Percentiles rank a stretch among this genome's conserved stretches.
These are phyloP conservation scores for Prorops nasuta DNA, from an alignment of 1,140 invertebrate genomes.

Conservation along the genomic window DNA sequence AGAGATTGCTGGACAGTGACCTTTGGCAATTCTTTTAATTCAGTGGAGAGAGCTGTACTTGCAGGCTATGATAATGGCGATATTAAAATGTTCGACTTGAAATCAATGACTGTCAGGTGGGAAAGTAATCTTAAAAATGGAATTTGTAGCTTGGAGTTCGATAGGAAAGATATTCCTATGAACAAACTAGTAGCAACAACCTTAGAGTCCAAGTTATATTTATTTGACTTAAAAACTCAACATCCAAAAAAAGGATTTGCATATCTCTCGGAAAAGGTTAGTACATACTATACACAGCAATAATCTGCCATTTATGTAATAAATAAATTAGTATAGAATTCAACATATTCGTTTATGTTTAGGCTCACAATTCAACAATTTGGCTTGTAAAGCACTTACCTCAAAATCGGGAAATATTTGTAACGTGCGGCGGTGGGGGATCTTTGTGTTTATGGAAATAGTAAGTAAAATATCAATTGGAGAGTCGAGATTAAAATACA, in stretches of 20 bases:
- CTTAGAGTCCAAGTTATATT: conserved; percentile 87
- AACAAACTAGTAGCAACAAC: conserved; percentile 93
- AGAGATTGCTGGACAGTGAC: conserved; percentile 86
- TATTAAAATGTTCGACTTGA: conserved; percentile 92
- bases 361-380: conserved; percentile 79
- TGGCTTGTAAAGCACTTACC: conserved; percentile 87
- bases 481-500: neutral
- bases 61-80: conserved; percentile 97
- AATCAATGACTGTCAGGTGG: conserved; percentile 80
- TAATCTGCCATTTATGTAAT: neutral
- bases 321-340: too few relatives aligned
- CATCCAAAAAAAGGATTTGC: conserved; percentile 87
- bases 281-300: neutral
- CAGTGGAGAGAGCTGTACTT: conserved; percentile 78
- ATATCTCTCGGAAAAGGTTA: conserved; percentile 70
- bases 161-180: conserved; percentile 91
- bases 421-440: conserved; percentile 86
- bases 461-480: conserved; percentile 56
- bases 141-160: conserved; percentile 88
- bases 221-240: conserved; percentile 86
- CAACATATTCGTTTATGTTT: conserved; percentile 34
- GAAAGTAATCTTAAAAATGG: conserved; percentile 93
- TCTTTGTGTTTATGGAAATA: conserved; percentile 92
- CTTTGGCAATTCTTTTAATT: conserved; percentile 86
- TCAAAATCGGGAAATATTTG: conserved; percentile 92